These are phyloP conservation scores for Epistrophella euchroma DNA, from an alignment of 2,888 invertebrate species.

Conservation along the genomic window DNA sequence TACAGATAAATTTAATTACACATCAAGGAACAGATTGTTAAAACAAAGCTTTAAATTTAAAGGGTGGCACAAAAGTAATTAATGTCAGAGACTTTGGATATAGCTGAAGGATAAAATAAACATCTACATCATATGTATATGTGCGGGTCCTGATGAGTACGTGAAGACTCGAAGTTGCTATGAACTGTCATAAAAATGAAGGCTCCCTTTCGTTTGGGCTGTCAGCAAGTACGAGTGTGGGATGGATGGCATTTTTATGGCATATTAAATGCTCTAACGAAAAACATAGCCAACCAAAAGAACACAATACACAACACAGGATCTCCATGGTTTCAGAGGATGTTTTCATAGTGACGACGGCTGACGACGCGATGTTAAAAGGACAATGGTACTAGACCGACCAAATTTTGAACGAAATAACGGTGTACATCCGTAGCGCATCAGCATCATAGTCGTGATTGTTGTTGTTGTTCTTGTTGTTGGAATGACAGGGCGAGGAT, in stretches of 20 bases:
- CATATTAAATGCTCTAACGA: constrained; percentile 65
- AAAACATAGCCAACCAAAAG: background rate
- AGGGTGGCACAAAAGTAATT: constrained; percentile 45
- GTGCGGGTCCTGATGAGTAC: background rate
- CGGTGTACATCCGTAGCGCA: constrained; percentile 36
- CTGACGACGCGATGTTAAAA: constrained; percentile 39
- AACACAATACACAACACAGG: constrained; percentile 20
- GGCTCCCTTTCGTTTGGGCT: constrained; percentile 11
- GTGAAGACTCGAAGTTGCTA: constrained; percentile 23
- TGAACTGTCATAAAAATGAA: constrained; percentile 41
- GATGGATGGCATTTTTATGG: constrained; percentile 64
- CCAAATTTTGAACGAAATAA: constrained; percentile 52
- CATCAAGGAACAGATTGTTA: constrained; percentile 55
- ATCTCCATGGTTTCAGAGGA: constrained; percentile 1
- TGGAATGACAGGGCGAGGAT: constrained; percentile 39
- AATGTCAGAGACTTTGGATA: constrained; percentile 38
- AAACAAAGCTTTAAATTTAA: constrained; percentile 49
- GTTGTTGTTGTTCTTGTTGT: background rate
- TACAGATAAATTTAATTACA: constrained; percentile 60
- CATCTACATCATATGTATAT: background rate
- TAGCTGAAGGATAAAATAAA: constrained; percentile 14
- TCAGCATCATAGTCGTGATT: background rate
- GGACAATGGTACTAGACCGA: constrained; percentile 54
- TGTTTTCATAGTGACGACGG: constrained; percentile 1
- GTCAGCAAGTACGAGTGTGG: constrained; percentile 17